Percentiles rank a stretch among this genome's conserved stretches.
Conservation (phyloP, 2,797 vertebrate genomes). For the Lutjanus campechanus region DNA sequence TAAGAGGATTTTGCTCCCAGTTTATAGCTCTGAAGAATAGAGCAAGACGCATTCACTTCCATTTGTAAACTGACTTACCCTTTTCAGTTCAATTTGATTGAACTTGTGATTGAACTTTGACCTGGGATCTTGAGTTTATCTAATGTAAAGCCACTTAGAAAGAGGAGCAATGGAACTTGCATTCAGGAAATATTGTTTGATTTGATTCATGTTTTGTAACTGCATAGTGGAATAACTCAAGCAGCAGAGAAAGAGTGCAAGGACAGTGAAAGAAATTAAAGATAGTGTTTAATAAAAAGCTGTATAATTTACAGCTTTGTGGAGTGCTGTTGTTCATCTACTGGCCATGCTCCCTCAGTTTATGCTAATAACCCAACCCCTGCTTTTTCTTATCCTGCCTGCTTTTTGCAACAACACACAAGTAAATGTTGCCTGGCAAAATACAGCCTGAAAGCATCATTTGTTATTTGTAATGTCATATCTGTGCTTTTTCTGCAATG, state of each 20-base stretch:
- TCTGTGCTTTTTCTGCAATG: not conserved
- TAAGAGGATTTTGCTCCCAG: not conserved
- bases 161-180: not conserved
- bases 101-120: not conserved
- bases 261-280: not conserved
- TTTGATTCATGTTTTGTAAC: not conserved
- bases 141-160: not conserved
- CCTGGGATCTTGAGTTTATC: not conserved
- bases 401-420: not conserved
- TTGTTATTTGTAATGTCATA: not conserved
- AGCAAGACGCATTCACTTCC: not conserved
- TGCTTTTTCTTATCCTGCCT: not conserved
- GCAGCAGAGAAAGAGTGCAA: not conserved
- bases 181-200: not conserved
- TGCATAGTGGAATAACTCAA: not conserved
- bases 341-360: not conserved
- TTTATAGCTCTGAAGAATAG: not conserved
- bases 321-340: not conserved
- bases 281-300: conserved; percentile 2
- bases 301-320: not conserved
- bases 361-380: not conserved
- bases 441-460: not conserved
- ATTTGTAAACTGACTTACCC: not conserved
- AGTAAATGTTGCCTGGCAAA: not conserved
- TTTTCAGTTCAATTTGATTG: not conserved